Evolutionary conservation across 2,113 vertebrate genomes (phyloP), one percentile per base, ranked within the genome.

Genomic region (Cyanistes caeruleus): DNA sequence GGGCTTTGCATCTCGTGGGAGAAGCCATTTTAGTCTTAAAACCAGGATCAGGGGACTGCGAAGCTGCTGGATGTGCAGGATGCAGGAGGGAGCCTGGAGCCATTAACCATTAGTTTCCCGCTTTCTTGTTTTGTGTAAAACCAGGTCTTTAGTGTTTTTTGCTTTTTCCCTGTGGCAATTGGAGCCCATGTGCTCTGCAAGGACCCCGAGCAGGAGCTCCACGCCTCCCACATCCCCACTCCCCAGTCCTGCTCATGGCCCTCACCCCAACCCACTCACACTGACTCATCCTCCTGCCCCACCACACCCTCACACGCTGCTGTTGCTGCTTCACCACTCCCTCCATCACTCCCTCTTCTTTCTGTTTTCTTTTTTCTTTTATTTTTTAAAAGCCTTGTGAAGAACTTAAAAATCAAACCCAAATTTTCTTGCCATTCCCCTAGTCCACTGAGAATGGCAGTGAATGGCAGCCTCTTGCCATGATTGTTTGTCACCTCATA

Each of bases 281-380:
- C 90, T 96, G 97, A 97, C 76, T 97, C 97, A 97, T 87, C 91
- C 69, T 69, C 52, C 80, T 20, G 89, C 65, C 5, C 81, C 0
- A 9, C 88, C 10, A 11, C 30, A 1, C 48, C 64, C 68, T 83
- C 56, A 5, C 48, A 41, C 2, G 2, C 59, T 55, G 79, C 46
- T 27, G 1, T 31, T 65, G 80, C 86, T 90, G 90, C 80, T 65
- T 90, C 78, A 78, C 84, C n/a, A 9, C 65, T 74, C 89, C 55
- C 94, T 43, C 74, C 31, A 51, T 89, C 89, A 49, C 48, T 9
- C 35, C 1, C 0, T 28, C 25, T n/a, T 59, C 25, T 6, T 48
- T 48, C 33, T 23, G 13, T 15, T 30, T 13, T 8, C 2, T 41
- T 49, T 33, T 21, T 24, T 27, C 23, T 25, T 15, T 18, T 13